Evolutionary conservation across 2,113 vertebrate species (phyloP).

Genomic region (Morphnarchus princeps): DNA sequence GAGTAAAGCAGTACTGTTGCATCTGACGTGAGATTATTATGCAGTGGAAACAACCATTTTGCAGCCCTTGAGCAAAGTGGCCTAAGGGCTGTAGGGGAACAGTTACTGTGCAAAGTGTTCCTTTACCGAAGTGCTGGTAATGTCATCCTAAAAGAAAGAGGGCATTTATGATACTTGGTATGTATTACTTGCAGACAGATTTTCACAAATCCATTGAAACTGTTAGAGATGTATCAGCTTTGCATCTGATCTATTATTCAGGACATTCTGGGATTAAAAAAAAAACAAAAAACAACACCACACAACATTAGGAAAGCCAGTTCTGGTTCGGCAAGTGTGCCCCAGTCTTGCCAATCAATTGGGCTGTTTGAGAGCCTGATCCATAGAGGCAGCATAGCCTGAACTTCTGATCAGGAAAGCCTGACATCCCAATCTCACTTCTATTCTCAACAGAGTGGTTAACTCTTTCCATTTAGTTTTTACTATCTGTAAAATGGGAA

Average conservation of each 20-base stretch:
- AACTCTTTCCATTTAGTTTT: not conserved
- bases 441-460: not conserved
- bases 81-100: not conserved
- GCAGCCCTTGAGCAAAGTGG: not conserved
- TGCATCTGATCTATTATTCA: not conserved
- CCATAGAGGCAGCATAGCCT: not conserved
- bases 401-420: not conserved
- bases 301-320: not conserved
- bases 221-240: not conserved
- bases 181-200: not conserved
- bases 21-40: not conserved
- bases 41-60: not conserved
- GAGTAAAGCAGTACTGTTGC: not conserved
- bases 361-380: not conserved
- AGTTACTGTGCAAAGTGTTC: not conserved
- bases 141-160: not conserved
- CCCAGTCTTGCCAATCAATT: not conserved
- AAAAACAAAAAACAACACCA: not conserved
- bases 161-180: not conserved
- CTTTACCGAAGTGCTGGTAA: not conserved
- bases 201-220: not conserved
- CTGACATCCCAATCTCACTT: not conserved
- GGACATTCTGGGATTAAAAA: not conserved
- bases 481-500: not conserved
- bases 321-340: not conserved